Evolutionary conservation across 1,140 invertebrate genomes (phyloP), one percentile per base, ranked within the genome.

Genomic region (Cydia pomonella): DNA sequence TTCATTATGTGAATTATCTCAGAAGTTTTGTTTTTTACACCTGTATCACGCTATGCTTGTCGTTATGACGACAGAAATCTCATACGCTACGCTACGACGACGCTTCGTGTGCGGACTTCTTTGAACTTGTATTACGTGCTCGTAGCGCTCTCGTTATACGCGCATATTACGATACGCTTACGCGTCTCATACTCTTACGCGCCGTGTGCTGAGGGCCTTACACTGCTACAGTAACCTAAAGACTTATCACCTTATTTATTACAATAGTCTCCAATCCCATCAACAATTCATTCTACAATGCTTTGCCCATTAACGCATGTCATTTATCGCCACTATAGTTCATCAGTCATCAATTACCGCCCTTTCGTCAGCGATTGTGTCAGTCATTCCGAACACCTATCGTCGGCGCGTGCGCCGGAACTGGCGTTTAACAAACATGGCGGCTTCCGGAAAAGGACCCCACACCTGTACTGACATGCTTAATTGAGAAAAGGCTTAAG

Each of bases 381-480:
- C 64, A 9, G 25, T 29, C 33, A 29, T 27, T 29, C 64, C 25
- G 53, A 21, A 53, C 50, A 21, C 50, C 18, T 53, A 53, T 21
- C 50, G 18, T 23, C 80, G 81, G 27, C 33, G 18, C 53, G 12
- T 64, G 44, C 25, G 80, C 66, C 79, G 82, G 81, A 84, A 81
- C 82, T 62, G 75, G 72, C 78, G 73, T 77, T 79, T 81, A 79
- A 79, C 78, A 82, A 82, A 82, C 78, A 82, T 81, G 82, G 80
- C 80, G 78, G 64, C 77, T 80, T 79, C 83, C 83, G 83, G 78
- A 50, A 50, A 50, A 27, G 27, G 18, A 38, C 33, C 64, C 25
- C 64, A 38, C 33, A 38, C 25, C 64, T 38, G 64, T 29, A 29
- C 16, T 21, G 21, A 7, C 5, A 10, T 33, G 23, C 12, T 33